Conservation (phyloP, 1,140 invertebrate species). For the Drosophila punjabiensis region DNA sequence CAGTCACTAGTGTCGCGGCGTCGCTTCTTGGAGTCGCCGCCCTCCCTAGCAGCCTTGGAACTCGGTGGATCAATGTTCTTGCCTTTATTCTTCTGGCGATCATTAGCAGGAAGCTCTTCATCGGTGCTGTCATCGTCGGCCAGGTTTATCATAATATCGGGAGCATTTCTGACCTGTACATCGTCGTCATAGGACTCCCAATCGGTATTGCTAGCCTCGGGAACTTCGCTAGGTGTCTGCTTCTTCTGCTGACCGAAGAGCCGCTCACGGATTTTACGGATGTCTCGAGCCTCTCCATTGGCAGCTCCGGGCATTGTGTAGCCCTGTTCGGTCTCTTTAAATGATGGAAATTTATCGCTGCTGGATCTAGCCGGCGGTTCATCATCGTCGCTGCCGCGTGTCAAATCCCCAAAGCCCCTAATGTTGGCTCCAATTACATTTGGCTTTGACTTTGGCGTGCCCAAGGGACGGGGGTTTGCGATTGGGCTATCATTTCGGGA, state of each 20-base stretch:
- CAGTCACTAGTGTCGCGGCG: neutral
- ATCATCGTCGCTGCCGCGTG: neutral
- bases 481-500: constrained; percentile 56
- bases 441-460: constrained; percentile 1
- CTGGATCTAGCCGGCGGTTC: neutral
- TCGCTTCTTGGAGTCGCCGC: neutral
- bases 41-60: neutral
- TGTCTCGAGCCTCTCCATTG: constrained; percentile 3
- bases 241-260: neutral
- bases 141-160: constrained; percentile 27
- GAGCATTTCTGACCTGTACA: constrained; percentile 21
- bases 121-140: constrained; percentile 52
- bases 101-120: neutral
- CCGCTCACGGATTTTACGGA: constrained; percentile 15
- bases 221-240: neutral
- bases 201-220: neutral
- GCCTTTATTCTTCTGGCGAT: neutral
- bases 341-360: neutral
- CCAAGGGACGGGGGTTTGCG: neutral
- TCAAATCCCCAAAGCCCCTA: constrained; percentile 60
- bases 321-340: constrained; percentile 42
- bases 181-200: constrained; percentile 64
- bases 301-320: constrained; percentile 8
- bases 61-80: neutral
- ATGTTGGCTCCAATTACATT: constrained; percentile 20